These are phyloP conservation scores for Oscheius sp. DNA, from an alignment of 1,140 invertebrate genomes.

Conservation along the genomic window DNA sequence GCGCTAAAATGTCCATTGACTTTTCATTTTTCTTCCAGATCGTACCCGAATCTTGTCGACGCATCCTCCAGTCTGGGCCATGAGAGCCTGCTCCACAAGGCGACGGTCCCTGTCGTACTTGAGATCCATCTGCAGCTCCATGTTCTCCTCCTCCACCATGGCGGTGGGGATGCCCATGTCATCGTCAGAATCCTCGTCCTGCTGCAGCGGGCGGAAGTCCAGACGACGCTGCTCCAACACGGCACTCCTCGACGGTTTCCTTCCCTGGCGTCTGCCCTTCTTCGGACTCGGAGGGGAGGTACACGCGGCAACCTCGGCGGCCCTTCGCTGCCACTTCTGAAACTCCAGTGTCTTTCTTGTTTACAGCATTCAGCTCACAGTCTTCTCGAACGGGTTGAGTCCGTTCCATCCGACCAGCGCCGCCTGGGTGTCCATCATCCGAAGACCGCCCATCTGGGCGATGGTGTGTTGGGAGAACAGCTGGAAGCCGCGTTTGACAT, in stretches of 20 bases:
- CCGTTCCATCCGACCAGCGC: too few relatives aligned
- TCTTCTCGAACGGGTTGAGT: too few relatives aligned
- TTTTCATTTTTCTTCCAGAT: neutral
- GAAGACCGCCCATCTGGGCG: neutral
- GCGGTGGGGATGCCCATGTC: neutral
- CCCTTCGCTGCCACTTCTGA: neutral
- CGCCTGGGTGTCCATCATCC: neutral
- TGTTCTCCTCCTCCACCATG: neutral
- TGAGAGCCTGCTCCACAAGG: neutral
- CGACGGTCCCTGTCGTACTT: constrained; percentile 3
- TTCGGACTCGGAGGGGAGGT: neutral
- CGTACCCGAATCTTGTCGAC: neutral
- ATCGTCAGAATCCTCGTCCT: neutral
- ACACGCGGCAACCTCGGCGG: neutral
- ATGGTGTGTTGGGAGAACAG: neutral
- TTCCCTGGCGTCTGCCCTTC: neutral
- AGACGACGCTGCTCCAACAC: neutral
- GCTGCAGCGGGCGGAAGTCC: neutral
- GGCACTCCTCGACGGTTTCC: neutral
- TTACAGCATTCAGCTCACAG: neutral
- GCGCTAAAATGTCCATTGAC: neutral
- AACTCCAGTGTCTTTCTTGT: neutral
- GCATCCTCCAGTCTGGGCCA: constrained; percentile 3
- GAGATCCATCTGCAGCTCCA: neutral
- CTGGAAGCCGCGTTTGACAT: neutral